Evolutionary conservation across 1,140 invertebrate species (phyloP).

Genomic region (Aphelenchoides fujianensis): DNA sequence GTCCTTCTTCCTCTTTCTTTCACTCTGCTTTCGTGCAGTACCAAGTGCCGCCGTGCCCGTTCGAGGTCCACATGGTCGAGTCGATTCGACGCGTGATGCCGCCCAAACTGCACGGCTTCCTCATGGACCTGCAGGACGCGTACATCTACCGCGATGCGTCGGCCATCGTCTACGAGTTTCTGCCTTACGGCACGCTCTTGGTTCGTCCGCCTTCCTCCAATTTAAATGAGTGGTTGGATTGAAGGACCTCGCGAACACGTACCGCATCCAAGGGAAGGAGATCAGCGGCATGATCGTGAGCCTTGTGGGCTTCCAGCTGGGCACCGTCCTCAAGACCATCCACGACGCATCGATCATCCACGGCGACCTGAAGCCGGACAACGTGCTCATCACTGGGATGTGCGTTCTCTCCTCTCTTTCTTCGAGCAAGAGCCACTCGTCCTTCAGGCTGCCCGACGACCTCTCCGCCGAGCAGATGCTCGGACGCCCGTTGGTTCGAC

Average conservation of each 20-base stretch:
- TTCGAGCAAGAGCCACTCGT: neutral
- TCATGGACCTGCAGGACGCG: conserved; percentile 40
- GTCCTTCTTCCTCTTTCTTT: neutral
- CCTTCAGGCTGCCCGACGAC: conserved; percentile 7
- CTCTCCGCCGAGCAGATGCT: neutral
- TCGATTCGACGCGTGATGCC: conserved; percentile 10
- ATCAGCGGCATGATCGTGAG: conserved; percentile 30
- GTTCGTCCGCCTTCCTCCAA: neutral
- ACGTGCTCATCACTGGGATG: conserved; percentile 33
- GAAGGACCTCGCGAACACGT: conserved; percentile 38
- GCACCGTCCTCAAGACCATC: conserved; percentile 30
- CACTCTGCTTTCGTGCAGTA: conserved; percentile 30
- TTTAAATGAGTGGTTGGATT: conserved; percentile 8
- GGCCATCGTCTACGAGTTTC: conserved; percentile 44
- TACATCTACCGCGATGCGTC: conserved; percentile 44
- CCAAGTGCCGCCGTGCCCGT: conserved; percentile 39
- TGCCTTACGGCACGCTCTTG: conserved; percentile 40
- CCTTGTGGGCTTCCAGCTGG: conserved; percentile 39
- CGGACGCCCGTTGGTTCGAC: conserved; percentile 33
- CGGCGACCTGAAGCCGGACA: conserved; percentile 47
- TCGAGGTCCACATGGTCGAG: conserved; percentile 47
- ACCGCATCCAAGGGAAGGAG: conserved; percentile 28
- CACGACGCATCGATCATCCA: conserved; percentile 42
- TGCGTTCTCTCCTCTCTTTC: conserved; percentile 29
- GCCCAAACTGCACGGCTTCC: conserved; percentile 19